A percentile compares a stretch with the other conserved stretches of the same genome.
Evolutionary conservation across 1,140 invertebrate species (phyloP).

Genomic region (Mylabris phalerata): DNA sequence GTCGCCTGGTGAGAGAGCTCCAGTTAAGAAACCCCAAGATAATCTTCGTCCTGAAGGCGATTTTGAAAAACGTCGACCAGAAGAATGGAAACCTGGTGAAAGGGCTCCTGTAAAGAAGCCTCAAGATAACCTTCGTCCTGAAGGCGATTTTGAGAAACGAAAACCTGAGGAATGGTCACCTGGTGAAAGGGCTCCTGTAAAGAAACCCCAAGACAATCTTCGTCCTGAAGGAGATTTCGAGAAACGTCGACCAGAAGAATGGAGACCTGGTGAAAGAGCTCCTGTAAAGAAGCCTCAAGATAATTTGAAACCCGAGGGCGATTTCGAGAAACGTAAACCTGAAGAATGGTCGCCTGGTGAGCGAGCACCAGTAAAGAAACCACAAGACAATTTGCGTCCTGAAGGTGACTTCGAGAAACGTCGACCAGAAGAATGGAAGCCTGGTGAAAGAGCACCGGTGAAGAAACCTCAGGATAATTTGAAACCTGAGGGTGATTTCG

Average conservation of each 20-base stretch:
- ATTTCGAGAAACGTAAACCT: conserved; percentile 38
- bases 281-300: conserved; percentile 44
- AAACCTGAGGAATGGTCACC: conserved; percentile 35
- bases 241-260: conserved; percentile 27
- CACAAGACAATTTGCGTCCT: conserved; percentile 48
- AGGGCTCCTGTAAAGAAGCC: conserved; percentile 42
- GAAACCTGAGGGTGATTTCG: conserved; percentile 54
- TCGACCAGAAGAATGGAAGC: conserved; percentile 40
- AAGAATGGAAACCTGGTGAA: conserved; percentile 43
- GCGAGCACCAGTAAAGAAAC: conserved; percentile 54
- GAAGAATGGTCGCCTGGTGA: conserved; percentile 55
- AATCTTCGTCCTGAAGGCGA: conserved; percentile 58
- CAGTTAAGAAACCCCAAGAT: conserved; percentile 50
- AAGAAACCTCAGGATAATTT: conserved; percentile 49
- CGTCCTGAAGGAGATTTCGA: conserved; percentile 49
- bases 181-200: conserved; percentile 42
- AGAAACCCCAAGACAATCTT: conserved; percentile 51
- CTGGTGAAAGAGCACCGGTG: conserved; percentile 42
- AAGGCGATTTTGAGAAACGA: conserved; percentile 45
- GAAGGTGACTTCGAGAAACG: conserved; percentile 55
- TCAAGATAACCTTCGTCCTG: conserved; percentile 49
- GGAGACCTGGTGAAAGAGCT: conserved; percentile 39
- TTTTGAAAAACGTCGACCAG: conserved; percentile 36
- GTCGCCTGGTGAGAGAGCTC: conserved; percentile 45
- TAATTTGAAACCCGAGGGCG: conserved; percentile 46